phyloP scores from a whole-genome alignment of 2,113 vertebrate genomes.

The Heterotis niloticus region DNA sequence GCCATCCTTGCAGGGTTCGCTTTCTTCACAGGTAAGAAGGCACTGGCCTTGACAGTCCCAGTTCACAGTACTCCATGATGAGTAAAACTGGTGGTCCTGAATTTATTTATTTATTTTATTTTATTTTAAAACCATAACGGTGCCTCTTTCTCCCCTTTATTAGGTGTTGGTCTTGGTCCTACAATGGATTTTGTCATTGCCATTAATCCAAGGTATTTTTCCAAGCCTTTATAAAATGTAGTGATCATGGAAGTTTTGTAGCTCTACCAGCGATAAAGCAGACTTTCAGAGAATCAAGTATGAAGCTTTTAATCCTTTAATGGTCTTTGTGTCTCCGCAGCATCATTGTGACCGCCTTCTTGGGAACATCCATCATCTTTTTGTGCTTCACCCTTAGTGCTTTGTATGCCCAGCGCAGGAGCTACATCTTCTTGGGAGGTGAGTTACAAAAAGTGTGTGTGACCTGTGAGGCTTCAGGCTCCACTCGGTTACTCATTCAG shows the following conservation, averaged over 20 bases:
- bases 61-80: neutral
- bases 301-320: neutral
- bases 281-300: neutral
- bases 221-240: slow-evolving; percentile 10
- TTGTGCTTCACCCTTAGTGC: slow-evolving; percentile 90
- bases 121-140: neutral
- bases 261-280: neutral
- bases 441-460: slow-evolving; percentile 32
- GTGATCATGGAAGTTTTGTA: too few species aligned
- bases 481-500: neutral
- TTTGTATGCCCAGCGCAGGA: slow-evolving; percentile 83
- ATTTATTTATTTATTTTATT: too few species aligned
- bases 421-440: slow-evolving; percentile 92
- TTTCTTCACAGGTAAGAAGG: slow-evolving; percentile 80
- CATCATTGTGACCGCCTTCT: slow-evolving; percentile 87
- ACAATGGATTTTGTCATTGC: slow-evolving; percentile 83
- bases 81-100: neutral
- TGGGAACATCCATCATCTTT: slow-evolving; percentile 85
- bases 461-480: too few species aligned
- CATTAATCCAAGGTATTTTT: slow-evolving; percentile 90
- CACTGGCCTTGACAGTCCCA: neutral
- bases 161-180: slow-evolving; percentile 87
- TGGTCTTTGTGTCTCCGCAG: slow-evolving; percentile 50
- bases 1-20: slow-evolving; percentile 84
- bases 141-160: neutral